Percentiles rank a stretch among this genome's conserved stretches.
Conservation (phyloP, 2,888 invertebrate species). For the Hemaris fuciformis region DNA sequence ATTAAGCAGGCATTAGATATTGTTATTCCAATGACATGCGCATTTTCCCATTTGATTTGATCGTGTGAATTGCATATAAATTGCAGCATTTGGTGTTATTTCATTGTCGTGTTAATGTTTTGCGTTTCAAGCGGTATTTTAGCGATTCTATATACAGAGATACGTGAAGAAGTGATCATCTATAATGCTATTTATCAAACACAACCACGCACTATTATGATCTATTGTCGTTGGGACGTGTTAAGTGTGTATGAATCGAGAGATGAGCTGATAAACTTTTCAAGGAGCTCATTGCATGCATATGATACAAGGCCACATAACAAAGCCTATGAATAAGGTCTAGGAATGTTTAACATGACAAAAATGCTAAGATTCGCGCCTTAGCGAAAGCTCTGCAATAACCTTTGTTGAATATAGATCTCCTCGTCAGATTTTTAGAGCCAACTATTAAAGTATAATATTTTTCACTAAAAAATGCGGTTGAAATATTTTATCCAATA, state of each 20-base stretch:
- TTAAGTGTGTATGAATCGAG: not conserved
- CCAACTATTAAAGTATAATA: no score
- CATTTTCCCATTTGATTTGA: conserved; percentile 8
- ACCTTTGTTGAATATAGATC: no score
- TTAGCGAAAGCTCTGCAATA: no score
- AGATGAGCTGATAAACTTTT: not conserved
- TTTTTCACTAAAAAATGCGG: no score
- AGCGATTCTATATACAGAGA: not conserved
- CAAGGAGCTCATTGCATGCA: conserved; percentile 1
- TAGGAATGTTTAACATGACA: not conserved
- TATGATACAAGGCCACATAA: not conserved
- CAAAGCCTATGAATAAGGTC: not conserved
- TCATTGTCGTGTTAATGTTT: not conserved
- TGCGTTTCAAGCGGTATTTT: not conserved
- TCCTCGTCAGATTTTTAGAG: no score
- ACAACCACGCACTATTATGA: not conserved
- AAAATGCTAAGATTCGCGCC: not conserved
- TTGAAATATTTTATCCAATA: no score
- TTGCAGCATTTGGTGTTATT: not conserved
- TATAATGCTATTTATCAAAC: not conserved
- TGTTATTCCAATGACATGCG: conserved; percentile 8
- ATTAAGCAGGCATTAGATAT: conserved; percentile 7
- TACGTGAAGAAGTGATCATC: not conserved
- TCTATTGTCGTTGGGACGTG: not conserved
- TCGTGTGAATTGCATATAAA: conserved; percentile 8